Conservation (phyloP, 2,113 vertebrate species). For the Ifrita kowaldi region DNA sequence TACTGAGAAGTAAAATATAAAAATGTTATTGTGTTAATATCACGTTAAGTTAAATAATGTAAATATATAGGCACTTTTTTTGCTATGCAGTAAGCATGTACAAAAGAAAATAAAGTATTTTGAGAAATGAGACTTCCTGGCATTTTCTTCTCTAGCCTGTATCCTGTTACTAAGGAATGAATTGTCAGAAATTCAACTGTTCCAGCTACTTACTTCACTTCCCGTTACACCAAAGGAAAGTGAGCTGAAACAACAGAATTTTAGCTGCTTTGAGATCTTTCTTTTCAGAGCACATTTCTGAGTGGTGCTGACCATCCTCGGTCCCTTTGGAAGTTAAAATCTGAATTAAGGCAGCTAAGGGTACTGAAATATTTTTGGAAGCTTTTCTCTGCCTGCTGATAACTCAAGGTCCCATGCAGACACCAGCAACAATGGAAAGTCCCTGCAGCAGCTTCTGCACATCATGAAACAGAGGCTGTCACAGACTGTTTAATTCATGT, state of each 20-base stretch:
- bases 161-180: background rate
- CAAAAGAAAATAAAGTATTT: constrained; percentile 40
- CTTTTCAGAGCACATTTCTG: background rate
- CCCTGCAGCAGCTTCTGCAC: background rate
- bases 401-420: background rate
- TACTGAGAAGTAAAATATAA: background rate
- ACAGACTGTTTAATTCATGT: background rate
- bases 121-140: background rate
- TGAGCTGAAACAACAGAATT: background rate
- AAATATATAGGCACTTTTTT: background rate
- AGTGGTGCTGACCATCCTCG: fast-evolving
- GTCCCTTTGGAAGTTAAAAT: background rate
- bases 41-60: constrained; percentile 18
- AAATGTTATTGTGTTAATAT: background rate
- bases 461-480: background rate
- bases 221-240: background rate
- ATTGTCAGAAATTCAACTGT: background rate
- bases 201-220: background rate
- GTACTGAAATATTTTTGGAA: background rate
- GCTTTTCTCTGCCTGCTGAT: background rate
- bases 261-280: background rate
- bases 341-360: background rate
- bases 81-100: background rate
- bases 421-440: background rate
- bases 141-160: background rate